phyloP scores from a whole-genome alignment of 2,113 vertebrate genomes.

The Catagonus wagneri region DNA sequence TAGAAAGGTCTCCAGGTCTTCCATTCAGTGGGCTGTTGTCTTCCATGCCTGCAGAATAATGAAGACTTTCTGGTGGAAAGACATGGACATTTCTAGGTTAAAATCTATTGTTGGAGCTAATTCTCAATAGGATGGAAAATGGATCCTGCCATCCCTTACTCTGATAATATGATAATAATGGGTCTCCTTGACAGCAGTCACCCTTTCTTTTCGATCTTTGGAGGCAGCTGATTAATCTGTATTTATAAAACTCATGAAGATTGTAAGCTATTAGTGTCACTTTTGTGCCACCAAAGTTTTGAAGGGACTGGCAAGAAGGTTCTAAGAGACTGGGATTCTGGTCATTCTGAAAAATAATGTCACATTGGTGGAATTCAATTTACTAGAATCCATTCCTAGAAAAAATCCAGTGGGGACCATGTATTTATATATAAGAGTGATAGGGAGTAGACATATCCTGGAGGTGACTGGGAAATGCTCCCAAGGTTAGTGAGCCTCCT shows the following conservation, averaged over 20 bases:
- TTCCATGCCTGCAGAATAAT: neutral
- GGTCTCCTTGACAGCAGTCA: neutral
- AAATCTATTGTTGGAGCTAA: constrained; percentile 51
- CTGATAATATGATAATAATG: constrained; percentile 57
- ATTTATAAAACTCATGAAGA: neutral
- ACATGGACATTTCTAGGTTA: constrained; percentile 57
- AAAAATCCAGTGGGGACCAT: neutral
- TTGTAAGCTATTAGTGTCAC: neutral
- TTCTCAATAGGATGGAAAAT: constrained; percentile 55
- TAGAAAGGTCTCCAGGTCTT: neutral
- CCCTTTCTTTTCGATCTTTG: neutral
- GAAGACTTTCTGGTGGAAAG: neutral
- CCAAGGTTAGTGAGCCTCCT: neutral
- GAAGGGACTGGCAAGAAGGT: neutral
- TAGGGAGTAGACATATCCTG: neutral
- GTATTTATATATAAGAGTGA: neutral
- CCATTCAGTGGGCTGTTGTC: neutral
- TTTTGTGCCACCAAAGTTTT: neutral
- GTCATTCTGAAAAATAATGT: neutral
- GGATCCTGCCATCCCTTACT: neutral
- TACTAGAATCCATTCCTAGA: neutral
- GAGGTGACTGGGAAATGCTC: neutral
- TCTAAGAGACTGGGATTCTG: neutral
- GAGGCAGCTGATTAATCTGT: neutral
- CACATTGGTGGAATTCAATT: neutral